Evolutionary conservation across 2,888 invertebrate species (phyloP).

Genomic region (Caenorhabditis uteleia): DNA sequence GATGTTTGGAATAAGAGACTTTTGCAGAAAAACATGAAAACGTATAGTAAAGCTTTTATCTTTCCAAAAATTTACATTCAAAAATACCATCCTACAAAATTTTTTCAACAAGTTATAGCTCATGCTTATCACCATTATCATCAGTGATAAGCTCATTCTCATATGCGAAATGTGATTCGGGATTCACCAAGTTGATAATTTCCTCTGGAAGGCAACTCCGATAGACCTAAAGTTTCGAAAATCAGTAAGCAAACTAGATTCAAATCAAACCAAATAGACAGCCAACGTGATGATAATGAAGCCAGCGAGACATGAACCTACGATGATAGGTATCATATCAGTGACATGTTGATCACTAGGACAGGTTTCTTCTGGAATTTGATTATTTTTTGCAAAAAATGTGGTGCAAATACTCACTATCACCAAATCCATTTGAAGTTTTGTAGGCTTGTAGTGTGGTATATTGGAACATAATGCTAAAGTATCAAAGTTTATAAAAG

Average conservation of each 20-base stretch:
- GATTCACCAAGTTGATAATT: slow-evolving; percentile 43
- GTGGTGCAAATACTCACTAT: slow-evolving; percentile 13
- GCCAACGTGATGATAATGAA: slow-evolving; percentile 42
- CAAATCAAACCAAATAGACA: slow-evolving; percentile 42
- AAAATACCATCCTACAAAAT: too few species aligned
- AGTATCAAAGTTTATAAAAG: slow-evolving; percentile 2
- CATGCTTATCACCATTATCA: slow-evolving; percentile 8
- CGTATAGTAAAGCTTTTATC: too few species aligned
- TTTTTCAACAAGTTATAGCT: too few species aligned
- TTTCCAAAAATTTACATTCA: too few species aligned
- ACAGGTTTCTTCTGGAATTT: slow-evolving; percentile 42
- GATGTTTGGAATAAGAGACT: too few species aligned
- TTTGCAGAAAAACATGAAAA: too few species aligned
- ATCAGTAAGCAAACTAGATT: background rate
- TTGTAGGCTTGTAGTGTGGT: slow-evolving; percentile 45
- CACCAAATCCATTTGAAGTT: slow-evolving; percentile 15
- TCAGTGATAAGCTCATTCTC: slow-evolving; percentile 25
- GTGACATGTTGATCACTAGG: slow-evolving; percentile 45
- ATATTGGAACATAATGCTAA: slow-evolving; percentile 42
- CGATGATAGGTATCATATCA: slow-evolving; percentile 52
- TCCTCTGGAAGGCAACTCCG: slow-evolving; percentile 51
- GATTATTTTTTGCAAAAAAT: background rate
- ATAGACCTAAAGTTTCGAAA: slow-evolving; percentile 45
- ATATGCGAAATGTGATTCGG: slow-evolving; percentile 33
- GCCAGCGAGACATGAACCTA: slow-evolving; percentile 47